Base-by-base conservation (phyloP, 64 coral and sea anemone genomes). In the Dendronephthya gigantea region DNA sequence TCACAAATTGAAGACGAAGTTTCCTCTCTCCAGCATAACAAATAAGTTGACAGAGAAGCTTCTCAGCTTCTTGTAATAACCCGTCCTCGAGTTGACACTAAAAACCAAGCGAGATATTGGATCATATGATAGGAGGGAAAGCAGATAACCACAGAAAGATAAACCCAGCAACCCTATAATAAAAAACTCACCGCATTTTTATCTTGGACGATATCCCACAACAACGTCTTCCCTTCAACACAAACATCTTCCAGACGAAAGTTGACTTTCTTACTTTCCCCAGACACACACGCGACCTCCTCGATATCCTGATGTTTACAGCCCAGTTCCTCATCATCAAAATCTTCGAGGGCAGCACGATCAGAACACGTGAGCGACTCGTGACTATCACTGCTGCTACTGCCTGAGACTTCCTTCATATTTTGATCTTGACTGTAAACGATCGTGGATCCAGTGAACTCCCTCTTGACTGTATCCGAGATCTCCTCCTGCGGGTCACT, bases 151-250 rank as follows among this genome's bases (percentile, higher is more conserved):
- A 19, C 25, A 83, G 17, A 84, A 41, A 39, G 7, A 84, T 45
- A 45, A 45, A 45, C 41, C n/a, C n/a, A n/a, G n/a, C n/a, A n/a
- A 11, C 15, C 23, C 32, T 1, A 0, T 7, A 35, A 19, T 52
- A n/a, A 30, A 62, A 31, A 84, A 86, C 89, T 91, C 39, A 97
- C 95, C 48, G 95, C 95, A 91, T 93, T 93, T 34, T 98, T 85
- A 87, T 98, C 95, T 50, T 98, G 95, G 29, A 98, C 85, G 23
- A 98, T 37, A 91, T 98, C 95, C 95, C 95, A 98, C 10, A 98
- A 82, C 25, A 98, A 35, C 11, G 95, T 98, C 82, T 98, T 93
- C 0, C 95, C 95, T 70, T 93, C 87, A 14, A 93, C 89, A 65
- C 95, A 98, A 22, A 98, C 95, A 49, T 90, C 84, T 55, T 89